These are phyloP conservation scores for Taenioides sp. DNA, from an alignment of 2,797 vertebrate species.

Conservation along the genomic window DNA sequence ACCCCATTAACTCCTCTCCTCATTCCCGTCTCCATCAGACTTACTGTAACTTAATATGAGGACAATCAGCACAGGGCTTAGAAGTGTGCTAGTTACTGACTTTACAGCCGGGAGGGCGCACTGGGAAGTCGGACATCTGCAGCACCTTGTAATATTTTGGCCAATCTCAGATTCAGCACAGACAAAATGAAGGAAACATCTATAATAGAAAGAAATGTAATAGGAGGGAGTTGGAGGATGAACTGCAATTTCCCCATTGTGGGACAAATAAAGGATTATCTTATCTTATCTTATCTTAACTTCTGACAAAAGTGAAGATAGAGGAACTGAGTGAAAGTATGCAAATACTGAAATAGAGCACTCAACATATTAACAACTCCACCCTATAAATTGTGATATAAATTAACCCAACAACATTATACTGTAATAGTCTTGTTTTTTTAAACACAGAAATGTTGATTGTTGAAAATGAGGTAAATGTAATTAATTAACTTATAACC, in stretches of 20 bases:
- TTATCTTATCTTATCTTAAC: too few species aligned
- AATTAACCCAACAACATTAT: background rate
- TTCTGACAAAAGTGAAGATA: constrained; percentile 36
- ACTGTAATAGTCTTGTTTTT: background rate
- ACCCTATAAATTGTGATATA: background rate
- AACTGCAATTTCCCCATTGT: too few species aligned
- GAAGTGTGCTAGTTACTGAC: constrained; percentile 56
- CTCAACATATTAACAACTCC: background rate
- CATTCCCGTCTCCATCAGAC: constrained; percentile 33
- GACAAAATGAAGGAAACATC: constrained; percentile 39
- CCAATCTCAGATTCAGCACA: constrained; percentile 37
- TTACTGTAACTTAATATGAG: constrained; percentile 59
- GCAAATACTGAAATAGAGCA: constrained; percentile 7
- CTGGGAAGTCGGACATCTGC: constrained; percentile 65
- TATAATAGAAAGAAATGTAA: too few species aligned
- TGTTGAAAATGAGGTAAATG: background rate
- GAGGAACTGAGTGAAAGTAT: constrained; percentile 35
- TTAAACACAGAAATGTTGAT: background rate
- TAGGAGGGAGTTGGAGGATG: constrained; percentile 51
- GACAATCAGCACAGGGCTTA: constrained; percentile 60
- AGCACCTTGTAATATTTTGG: constrained; percentile 61
- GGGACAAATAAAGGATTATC: too few species aligned
- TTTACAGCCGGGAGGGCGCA: constrained; percentile 66
- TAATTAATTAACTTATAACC: background rate
- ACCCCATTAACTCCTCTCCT: constrained; percentile 32